A percentile compares a stretch with the other conserved stretches of the same genome.
Conservation (phyloP, 2,113 vertebrate genomes). For the Bothrops jararaca region DNA sequence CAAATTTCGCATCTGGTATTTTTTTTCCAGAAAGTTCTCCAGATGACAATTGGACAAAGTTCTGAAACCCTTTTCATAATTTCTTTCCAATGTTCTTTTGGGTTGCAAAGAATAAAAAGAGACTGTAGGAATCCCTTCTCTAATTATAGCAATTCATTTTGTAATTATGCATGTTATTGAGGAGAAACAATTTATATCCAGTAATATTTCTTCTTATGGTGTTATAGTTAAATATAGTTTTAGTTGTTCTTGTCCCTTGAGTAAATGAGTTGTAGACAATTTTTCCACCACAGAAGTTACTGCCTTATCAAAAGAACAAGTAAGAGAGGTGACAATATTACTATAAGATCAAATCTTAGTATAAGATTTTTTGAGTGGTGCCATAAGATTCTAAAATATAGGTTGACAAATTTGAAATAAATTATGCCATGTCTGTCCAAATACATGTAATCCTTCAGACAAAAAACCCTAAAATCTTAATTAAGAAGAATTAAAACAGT, state of each 20-base stretch:
- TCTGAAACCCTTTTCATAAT: not conserved
- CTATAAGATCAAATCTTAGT: not conserved
- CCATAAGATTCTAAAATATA: not conserved
- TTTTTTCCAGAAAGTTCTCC: not conserved
- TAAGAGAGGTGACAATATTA: not conserved
- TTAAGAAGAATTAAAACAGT: not conserved
- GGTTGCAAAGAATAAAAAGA: not conserved
- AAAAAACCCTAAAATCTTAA: not conserved
- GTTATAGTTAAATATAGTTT: not conserved
- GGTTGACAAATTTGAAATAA: not conserved
- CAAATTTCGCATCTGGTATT: not conserved
- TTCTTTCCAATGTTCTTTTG: not conserved
- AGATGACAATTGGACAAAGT: not conserved
- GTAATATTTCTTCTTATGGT: not conserved
- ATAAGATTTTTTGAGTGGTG: not conserved
- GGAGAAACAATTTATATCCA: not conserved
- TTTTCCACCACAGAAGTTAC: not conserved
- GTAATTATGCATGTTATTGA: not conserved
- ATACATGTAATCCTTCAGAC: not conserved
- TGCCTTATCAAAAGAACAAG: not conserved
- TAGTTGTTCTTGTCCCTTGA: not conserved
- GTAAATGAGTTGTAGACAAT: not conserved
- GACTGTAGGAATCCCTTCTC: not conserved
- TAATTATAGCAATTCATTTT: not conserved
- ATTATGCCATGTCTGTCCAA: not conserved